Base-by-base conservation (phyloP, 2,888 invertebrate genomes). In the Dascillus cervinus region DNA sequence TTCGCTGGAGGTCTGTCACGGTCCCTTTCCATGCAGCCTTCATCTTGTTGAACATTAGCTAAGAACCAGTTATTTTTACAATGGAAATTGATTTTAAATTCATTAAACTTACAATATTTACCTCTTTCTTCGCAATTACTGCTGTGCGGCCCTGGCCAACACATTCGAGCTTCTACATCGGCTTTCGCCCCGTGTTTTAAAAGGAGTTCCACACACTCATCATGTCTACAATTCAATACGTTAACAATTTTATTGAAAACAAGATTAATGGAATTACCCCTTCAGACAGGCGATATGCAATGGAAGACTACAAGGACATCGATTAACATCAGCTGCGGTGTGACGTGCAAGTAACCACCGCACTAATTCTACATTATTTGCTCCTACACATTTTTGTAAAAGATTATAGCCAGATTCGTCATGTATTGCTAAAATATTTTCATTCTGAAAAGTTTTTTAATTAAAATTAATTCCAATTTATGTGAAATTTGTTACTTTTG, bases 301-400 rank as follows among this genome's bases (percentile, higher is more conserved):
- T 2, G 84, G 83, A 28, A 82, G 65, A 43, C 82, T 82, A 55
- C 84, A 84, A n/a, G 77, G 74, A 42, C 79, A 78, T 11, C 78
- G 65, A 58, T 82, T 79, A 2, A 79, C 72, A 55, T 81, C 79
- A 1, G 71, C 68, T 3, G 72, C 69, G 22, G 68, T 67, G 56
- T 79, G 78, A 23, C 77, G 63, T 39, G 75, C 71, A 34, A 79
- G 55, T 26, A 80, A 65, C 77, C 80, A 80, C 43, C 76, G 66
- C 4, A 82, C 79, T 53, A 82, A 66, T 47, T 81, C 79, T 20
- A 79, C 71, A 55, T 79, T 77, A 60, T 80, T 78, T 32, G 79
- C 70, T 24, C 81, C 79, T 6, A 84, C 79, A 51, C 79, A 80
- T 48, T 79, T 77, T 60, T 85, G 85, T 23, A 84, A 65, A 26